Percentiles rank a stretch among this genome's conserved stretches.
Evolutionary conservation across 2,797 vertebrate genomes (phyloP).

Genomic region (Leontopithecus rosalia): DNA sequence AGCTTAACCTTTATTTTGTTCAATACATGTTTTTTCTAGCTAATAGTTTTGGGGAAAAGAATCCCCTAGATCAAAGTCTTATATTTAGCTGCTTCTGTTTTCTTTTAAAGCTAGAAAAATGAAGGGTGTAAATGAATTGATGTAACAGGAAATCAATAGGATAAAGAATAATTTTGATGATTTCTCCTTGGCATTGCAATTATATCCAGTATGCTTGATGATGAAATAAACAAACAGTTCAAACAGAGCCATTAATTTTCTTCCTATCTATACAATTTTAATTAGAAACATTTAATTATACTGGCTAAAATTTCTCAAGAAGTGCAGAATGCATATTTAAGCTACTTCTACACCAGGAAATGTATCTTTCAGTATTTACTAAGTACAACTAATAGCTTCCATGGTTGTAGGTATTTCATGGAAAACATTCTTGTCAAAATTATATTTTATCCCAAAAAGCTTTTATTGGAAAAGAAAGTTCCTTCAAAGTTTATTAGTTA

Average conservation of each 20-base stretch:
- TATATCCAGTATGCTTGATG: constrained; percentile 82
- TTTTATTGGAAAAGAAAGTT: constrained; percentile 82
- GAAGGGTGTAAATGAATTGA: constrained; percentile 72
- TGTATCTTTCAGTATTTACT: constrained; percentile 80
- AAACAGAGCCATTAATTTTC: constrained; percentile 86
- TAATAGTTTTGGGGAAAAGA: constrained; percentile 60
- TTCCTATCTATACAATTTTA: constrained; percentile 85
- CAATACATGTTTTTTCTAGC: constrained; percentile 69
- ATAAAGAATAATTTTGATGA: constrained; percentile 81
- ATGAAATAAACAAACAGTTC: constrained; percentile 86
- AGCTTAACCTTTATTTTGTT: constrained; percentile 82
- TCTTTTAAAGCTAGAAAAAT: constrained; percentile 65
- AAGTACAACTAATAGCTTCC: constrained; percentile 75
- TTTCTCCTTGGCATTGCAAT: constrained; percentile 83
- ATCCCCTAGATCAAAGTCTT: constrained; percentile 72
- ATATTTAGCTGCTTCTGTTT: constrained; percentile 74
- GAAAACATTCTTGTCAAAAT: constrained; percentile 78
- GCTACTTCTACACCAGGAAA: constrained; percentile 69
- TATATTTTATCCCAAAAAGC: constrained; percentile 79
- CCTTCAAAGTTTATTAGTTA: constrained; percentile 81
- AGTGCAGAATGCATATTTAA: constrained; percentile 74
- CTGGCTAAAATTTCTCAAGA: constrained; percentile 81
- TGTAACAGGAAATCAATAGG: constrained; percentile 74
- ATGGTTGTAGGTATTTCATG: constrained; percentile 75
- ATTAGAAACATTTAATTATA: constrained; percentile 88